A percentile compares a stretch with the other conserved stretches of the same genome.
These are phyloP conservation scores for Odontomachus brunneus DNA, from an alignment of 1,140 invertebrate species.

Conservation along the genomic window DNA sequence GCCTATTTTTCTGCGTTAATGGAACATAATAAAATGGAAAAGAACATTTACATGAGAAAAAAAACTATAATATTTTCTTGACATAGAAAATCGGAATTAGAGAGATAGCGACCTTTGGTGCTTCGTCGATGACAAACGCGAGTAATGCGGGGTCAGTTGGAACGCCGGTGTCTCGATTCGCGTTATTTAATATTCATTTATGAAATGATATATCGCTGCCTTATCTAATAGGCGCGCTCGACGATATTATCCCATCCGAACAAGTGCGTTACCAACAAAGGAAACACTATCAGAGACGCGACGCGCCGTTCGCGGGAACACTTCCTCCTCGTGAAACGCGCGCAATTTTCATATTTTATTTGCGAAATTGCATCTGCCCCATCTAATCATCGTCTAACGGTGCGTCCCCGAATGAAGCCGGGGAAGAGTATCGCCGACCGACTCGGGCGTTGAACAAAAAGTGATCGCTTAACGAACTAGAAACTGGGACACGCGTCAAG, in stretches of 20 bases:
- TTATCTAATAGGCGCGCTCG: conserved; percentile 44
- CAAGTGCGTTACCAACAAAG: conserved; percentile 43
- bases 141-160: too few species aligned
- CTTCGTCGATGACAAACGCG: too few species aligned
- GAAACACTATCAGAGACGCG: neutral
- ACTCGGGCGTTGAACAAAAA: conserved; percentile 10
- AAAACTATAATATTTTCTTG: too few species aligned
- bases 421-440: conserved; percentile 14
- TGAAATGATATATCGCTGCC: conserved; percentile 49
- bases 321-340: conserved; percentile 37
- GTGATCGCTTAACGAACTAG: conserved; percentile 70
- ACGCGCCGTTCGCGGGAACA: neutral
- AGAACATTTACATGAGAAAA: too few species aligned
- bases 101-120: too few species aligned
- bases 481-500: conserved; percentile 76
- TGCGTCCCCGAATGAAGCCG: conserved; percentile 19
- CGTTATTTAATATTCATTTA: conserved; percentile 47
- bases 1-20: too few species aligned
- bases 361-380: conserved; percentile 47
- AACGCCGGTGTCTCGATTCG: conserved; percentile 16
- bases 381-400: conserved; percentile 64
- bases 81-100: too few species aligned
- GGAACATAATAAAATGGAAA: too few species aligned
- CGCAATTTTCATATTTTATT: conserved; percentile 58
- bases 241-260: too few species aligned